Conservation (phyloP, 2,113 vertebrate species). For the Taxidea taxus region DNA sequence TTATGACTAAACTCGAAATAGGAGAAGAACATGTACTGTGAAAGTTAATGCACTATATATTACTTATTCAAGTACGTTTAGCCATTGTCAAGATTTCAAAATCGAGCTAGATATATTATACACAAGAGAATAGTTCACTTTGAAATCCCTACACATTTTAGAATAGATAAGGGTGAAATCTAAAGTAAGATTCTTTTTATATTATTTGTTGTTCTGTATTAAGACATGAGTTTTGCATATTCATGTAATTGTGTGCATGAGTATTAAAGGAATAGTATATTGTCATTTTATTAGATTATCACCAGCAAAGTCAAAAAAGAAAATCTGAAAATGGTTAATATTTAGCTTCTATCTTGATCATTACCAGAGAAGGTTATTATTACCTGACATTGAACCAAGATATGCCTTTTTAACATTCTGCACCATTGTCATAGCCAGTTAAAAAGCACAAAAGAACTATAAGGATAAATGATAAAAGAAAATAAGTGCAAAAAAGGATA, state of each 20-base stretch:
- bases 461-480: constrained; percentile 25
- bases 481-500: not conserved
- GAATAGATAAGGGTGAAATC: not conserved
- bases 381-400: constrained; percentile 43
- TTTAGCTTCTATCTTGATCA: constrained; percentile 54
- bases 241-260: not conserved
- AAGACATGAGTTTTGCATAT: constrained; percentile 16
- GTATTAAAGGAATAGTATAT: constrained; percentile 53
- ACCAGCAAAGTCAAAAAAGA: constrained; percentile 41
- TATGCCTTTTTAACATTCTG: constrained; percentile 49
- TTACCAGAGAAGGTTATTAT: constrained; percentile 41
- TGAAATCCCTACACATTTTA: not conserved
- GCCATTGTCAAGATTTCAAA: constrained; percentile 50
- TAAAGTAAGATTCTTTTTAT: not conserved
- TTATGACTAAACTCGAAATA: constrained; percentile 71
- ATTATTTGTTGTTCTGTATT: not conserved
- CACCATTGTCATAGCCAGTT: not conserved
- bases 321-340: constrained; percentile 48
- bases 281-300: constrained; percentile 38
- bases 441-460: constrained; percentile 9
- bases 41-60: constrained; percentile 69
- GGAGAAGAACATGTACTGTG: constrained; percentile 52
- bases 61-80: constrained; percentile 69
- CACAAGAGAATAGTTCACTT: not conserved
- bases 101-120: not conserved